Evolutionary conservation across 2,797 vertebrate species (phyloP).

Genomic region (Phataginus tricuspis): DNA sequence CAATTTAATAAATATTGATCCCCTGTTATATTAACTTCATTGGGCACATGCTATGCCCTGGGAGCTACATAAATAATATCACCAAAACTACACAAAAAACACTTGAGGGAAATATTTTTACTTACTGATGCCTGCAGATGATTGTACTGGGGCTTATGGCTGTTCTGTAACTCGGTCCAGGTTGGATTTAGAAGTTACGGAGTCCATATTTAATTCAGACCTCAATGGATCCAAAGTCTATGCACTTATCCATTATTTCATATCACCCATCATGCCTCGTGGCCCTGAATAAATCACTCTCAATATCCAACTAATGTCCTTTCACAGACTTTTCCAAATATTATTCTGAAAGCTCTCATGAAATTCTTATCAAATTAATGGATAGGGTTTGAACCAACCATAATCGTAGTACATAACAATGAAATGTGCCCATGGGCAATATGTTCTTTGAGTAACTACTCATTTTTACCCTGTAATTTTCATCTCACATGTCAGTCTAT

Average conservation of each 20-base stretch:
- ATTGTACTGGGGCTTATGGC: not conserved
- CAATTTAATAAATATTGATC: constrained; percentile 53
- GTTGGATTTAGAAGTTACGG: not conserved
- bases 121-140: not conserved
- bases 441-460: not conserved
- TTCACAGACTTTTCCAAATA: not conserved
- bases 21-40: constrained; percentile 43
- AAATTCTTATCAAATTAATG: not conserved
- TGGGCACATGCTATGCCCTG: constrained; percentile 5
- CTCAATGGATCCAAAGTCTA: not conserved
- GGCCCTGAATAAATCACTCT: not conserved
- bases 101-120: not conserved
- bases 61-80: not conserved
- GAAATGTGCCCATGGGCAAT: not conserved
- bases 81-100: not conserved
- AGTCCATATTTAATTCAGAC: not conserved
- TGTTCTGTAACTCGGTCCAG: not conserved
- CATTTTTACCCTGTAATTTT: constrained; percentile 13
- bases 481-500: not conserved
- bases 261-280: not conserved
- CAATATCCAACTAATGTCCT: not conserved
- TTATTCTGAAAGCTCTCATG: not conserved
- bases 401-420: not conserved
- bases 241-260: not conserved
- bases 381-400: not conserved